Base-by-base conservation (phyloP, 2,888 invertebrate genomes). In the Zeuzera pyrina region DNA sequence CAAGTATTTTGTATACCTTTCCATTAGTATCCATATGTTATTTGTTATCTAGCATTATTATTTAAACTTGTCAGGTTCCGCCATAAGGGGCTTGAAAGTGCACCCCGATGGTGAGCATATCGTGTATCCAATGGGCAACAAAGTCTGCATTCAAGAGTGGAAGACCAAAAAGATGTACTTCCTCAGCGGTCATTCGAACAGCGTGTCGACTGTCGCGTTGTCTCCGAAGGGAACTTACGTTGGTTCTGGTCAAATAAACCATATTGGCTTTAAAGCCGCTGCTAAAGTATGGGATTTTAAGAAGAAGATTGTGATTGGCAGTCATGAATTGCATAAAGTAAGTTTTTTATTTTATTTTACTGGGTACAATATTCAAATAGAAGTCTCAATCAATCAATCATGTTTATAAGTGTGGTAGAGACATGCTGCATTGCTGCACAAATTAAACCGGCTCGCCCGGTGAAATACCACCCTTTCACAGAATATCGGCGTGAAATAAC, bases 241-340 rank as follows among this genome's bases (percentile, higher is more conserved):
- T 22, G 97, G 94, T 3, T 95, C 96, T 0, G 97, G 97, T 0
- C 95, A 97, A 72, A 88, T 91, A 22, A 96, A 93, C 57, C 92
- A 95, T 57, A 92, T 94, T 67, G 97, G 97, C 3, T 96, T 95
- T 64, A 93, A 92, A 66, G 89, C 96, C 0, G 87, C 88, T 35
- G 91, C 94, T 0, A 94, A 95, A 43, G 69, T 97, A 10, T 97
- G 97, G 97, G 89, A 94, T 57, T 96, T 91, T 58, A 83, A 88
- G 8, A 86, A 84, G 30, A 87, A 85, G 41, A 69, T 70, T 16
- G 76, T 88, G 38, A 57, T 91, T 16, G 87, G 88, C 1, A 88
- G 88, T 30, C 91, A 96, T 66, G 91, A 92, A 57, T 74, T 94
- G 26, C 97, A 97, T 63, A 94, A 94, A 84, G 95, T 83, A 41